Evolutionary conservation across 2,888 invertebrate species (phyloP), one percentile per base, ranked within the genome.

Genomic region (Athalia circularis): DNA sequence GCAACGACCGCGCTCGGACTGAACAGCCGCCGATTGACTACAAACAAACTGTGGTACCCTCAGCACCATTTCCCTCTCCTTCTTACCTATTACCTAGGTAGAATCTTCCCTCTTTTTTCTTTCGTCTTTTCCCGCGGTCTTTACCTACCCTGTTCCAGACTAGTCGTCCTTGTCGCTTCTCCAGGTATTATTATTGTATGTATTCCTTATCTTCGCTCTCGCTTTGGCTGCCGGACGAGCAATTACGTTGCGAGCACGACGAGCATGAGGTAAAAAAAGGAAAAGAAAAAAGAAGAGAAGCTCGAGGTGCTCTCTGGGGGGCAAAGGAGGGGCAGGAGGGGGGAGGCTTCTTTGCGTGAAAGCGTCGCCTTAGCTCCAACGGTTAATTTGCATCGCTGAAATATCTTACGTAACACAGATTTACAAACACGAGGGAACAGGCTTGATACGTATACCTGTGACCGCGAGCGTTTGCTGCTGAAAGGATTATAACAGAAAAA

Each of bases 1-100:
- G 80, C 82, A 82, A 83, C 86, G 83, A 82, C 81, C 84, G 82
- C 81, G 83, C 83, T 83, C 81, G 79, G 80, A 86, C 86, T 85
- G 85, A 86, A 82, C 80, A 80, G 81, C 79, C 76, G 77, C 74
- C 80, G 79, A 77, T 72, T 72, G 45, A 80, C 79, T 79, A 81
- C 80, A 81, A 84, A 80, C 83, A 82, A 61, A 81, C 80, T 82
- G 80, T 75, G 80, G 80, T 80, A 82, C 80, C 48, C 83, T 13
- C n/a, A 2, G 6, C 61, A 6, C 64, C 9, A 8, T 45, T 43
- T 45, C 43, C 11, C 45, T 65, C 64, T 9, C 8, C 64, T 65
- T 9, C 64, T 48, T 13, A 7, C 8, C 59, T 72, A 54, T 59
- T 68, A 3, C 29, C 29, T 29, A 29, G 29, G 29, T 29, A 29